phyloP scores from a whole-genome alignment of 2,888 invertebrate genomes.

The Psylliodes chrysocephalus region DNA sequence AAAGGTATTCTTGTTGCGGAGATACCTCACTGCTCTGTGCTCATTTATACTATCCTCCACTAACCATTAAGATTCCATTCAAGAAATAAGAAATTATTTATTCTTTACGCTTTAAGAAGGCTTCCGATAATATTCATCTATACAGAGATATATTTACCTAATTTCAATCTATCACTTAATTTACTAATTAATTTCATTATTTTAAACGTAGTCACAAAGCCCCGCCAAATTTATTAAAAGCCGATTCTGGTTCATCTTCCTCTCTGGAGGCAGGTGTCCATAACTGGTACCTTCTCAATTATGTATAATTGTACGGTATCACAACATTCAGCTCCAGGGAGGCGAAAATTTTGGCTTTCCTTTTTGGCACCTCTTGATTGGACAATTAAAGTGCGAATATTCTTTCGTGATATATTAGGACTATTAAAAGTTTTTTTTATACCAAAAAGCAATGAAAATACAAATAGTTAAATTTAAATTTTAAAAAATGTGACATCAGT shows the following conservation, averaged over 20 bases:
- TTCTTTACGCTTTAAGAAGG: neutral
- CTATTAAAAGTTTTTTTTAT: too few species aligned
- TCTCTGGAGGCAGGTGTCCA: constrained; percentile 25
- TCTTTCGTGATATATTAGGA: neutral
- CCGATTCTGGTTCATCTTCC: neutral
- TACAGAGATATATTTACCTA: too few species aligned
- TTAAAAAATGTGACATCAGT: too few species aligned
- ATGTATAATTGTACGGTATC: constrained; percentile 32
- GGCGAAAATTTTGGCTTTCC: constrained; percentile 16
- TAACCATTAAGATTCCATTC: too few species aligned
- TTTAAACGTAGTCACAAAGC: neutral
- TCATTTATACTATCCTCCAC: too few species aligned
- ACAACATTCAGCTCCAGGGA: constrained; percentile 24
- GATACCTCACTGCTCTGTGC: too few species aligned
- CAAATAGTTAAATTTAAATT: too few species aligned
- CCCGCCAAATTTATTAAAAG: neutral
- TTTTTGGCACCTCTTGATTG: constrained; percentile 16
- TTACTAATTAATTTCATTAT: neutral
- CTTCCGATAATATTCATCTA: neutral
- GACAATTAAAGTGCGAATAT: neutral
- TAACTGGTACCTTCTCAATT: constrained; percentile 25
- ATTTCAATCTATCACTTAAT: neutral
- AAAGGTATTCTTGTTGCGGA: too few species aligned
- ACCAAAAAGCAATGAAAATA: too few species aligned
- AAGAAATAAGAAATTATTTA: too few species aligned